These are phyloP conservation scores for Steinernema feltiae DNA, from an alignment of 1,140 invertebrate genomes.

Conservation along the genomic window DNA sequence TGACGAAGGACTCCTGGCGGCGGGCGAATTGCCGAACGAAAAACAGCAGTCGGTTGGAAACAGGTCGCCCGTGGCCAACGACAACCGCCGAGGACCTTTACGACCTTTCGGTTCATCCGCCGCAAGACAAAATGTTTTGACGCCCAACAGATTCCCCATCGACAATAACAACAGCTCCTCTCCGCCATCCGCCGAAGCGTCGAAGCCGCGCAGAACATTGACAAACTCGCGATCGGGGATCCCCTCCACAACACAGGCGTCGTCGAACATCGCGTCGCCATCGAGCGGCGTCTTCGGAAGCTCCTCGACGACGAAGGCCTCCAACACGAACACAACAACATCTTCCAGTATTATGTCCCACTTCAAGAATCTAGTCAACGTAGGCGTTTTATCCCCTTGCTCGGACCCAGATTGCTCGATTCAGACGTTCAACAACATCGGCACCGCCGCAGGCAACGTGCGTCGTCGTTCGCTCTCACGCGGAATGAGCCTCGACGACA, in stretches of 20 bases:
- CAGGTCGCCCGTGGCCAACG: background rate
- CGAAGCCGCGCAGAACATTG: conserved; percentile 14
- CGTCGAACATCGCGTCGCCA: conserved; percentile 18
- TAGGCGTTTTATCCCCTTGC: conserved; percentile 17
- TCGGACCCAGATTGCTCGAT: background rate
- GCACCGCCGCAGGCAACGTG: conserved; percentile 26
- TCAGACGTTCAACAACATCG: conserved; percentile 37
- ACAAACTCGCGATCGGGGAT: conserved; percentile 24
- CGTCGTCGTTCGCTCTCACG: conserved; percentile 34
- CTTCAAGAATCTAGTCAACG: conserved; percentile 46
- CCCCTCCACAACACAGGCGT: conserved; percentile 23
- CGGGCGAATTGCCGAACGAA: background rate
- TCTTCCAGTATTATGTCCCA: conserved; percentile 43
- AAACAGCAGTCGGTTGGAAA: background rate
- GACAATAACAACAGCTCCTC: background rate
- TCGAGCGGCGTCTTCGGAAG: conserved; percentile 27
- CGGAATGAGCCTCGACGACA: conserved; percentile 33
- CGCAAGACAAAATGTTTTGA: background rate
- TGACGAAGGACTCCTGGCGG: conserved; percentile 15
- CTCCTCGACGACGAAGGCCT: conserved; percentile 24
- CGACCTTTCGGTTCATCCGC: background rate
- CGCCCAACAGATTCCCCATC: background rate
- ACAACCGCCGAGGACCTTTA: background rate
- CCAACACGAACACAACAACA: background rate
- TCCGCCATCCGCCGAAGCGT: conserved; percentile 22